Conservation (phyloP, 30 jellyfish, hydroid and myxozoan genomes). For the Cassiopea xamachana region DNA sequence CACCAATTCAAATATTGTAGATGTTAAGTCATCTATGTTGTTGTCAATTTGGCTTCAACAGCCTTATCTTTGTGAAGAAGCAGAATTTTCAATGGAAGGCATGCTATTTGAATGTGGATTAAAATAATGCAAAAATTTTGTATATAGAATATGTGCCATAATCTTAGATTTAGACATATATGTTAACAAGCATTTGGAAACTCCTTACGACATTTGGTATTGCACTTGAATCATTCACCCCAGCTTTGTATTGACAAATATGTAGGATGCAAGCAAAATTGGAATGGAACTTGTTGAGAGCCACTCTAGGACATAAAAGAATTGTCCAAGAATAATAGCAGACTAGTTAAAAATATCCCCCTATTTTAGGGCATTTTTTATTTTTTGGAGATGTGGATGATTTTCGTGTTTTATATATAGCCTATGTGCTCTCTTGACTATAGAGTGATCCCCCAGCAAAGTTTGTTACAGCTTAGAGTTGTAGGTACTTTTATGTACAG, state of each 20-base stretch:
- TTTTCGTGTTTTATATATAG: no score
- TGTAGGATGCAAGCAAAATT: not conserved
- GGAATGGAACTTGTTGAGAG: not conserved
- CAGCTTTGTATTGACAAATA: no score
- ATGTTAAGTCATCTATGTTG: conserved; percentile 28
- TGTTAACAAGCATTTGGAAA: not conserved
- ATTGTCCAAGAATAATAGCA: no score
- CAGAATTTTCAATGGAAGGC: conserved; percentile 55
- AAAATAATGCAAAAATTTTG: conserved; percentile 19
- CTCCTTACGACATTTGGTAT: not conserved
- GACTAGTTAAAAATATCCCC: no score
- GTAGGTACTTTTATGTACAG: no score
- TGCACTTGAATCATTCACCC: not conserved
- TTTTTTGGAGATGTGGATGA: no score
- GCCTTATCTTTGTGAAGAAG: conserved; percentile 74
- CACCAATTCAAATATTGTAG: not conserved
- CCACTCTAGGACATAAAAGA: not conserved
- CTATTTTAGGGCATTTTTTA: no score
- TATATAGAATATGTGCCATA: no score
- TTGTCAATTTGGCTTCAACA: conserved; percentile 92
- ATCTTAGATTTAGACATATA: no score
- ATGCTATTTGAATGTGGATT: conserved; percentile 89
- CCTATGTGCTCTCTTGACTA: no score
- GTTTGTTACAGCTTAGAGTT: no score
- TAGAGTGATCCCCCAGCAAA: no score